These are phyloP conservation scores for Sebastes iracundus DNA, from an alignment of 2,797 vertebrate species.

Conservation along the genomic window DNA sequence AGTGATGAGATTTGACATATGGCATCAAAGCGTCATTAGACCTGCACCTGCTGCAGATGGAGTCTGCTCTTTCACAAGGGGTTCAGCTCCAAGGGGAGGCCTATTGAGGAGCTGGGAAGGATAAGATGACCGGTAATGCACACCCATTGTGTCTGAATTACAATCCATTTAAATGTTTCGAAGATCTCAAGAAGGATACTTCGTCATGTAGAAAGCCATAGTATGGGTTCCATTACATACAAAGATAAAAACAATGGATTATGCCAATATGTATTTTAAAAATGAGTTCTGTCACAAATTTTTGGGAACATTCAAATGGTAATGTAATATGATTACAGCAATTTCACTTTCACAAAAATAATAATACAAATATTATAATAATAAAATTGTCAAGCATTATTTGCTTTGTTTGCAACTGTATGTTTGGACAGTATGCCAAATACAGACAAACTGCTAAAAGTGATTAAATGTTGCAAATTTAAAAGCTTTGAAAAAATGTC, in stretches of 20 bases:
- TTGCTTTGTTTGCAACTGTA: conserved; percentile 11
- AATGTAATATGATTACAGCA: conserved; percentile 17
- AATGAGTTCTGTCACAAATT: not conserved
- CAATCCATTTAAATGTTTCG: conserved; percentile 35
- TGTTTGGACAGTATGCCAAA: not conserved
- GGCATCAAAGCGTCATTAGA: conserved; percentile 97
- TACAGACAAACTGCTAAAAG: not conserved
- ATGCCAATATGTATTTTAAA: not conserved
- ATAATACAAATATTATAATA: not conserved
- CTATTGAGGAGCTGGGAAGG: conserved; percentile 78
- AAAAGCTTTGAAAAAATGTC: conserved; percentile 4
- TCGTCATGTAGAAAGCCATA: not conserved
- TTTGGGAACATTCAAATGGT: not conserved
- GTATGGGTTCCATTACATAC: not conserved
- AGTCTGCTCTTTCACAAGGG: conserved; percentile 84
- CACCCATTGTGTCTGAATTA: conserved; percentile 51
- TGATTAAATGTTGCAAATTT: conserved; percentile 15
- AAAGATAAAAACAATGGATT: conserved; percentile 4
- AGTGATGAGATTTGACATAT: conserved; percentile 97
- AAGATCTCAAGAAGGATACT: conserved; percentile 21
- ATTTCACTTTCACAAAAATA: conserved; percentile 19
- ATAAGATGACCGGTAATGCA: conserved; percentile 70
- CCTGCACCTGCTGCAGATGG: conserved; percentile 89
- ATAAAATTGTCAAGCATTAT: not conserved
- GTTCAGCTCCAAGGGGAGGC: conserved; percentile 67